These are phyloP conservation scores for Aphidius gifuensis DNA, from an alignment of 1,140 invertebrate species.

Conservation along the genomic window DNA sequence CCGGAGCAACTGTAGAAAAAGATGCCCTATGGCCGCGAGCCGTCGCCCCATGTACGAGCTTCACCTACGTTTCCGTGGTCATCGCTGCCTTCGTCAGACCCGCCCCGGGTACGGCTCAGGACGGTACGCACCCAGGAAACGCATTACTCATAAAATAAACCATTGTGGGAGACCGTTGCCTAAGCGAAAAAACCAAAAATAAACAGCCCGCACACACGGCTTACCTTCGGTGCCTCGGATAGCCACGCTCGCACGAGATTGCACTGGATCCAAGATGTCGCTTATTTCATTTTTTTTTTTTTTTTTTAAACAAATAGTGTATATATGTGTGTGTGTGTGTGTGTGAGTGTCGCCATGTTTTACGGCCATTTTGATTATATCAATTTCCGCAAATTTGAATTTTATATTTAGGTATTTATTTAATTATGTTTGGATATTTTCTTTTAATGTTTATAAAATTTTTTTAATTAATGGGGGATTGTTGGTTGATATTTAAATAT, in stretches of 20 bases:
- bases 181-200: constrained; percentile 41
- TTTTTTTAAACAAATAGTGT: no score
- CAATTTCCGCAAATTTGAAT: no score
- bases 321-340: no score
- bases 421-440: no score
- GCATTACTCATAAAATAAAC: constrained; percentile 36
- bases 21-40: constrained; percentile 40
- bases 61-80: constrained; percentile 44
- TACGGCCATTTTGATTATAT: no score
- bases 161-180: constrained; percentile 28
- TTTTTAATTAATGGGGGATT: no score
- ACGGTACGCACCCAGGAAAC: constrained; percentile 31
- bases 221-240: constrained; percentile 66
- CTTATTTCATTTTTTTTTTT: constrained; percentile 8
- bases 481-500: no score
- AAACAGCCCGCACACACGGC: constrained; percentile 44
- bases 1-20: constrained; percentile 17
- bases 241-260: constrained; percentile 58
- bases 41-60: constrained; percentile 35
- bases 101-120: constrained; percentile 32
- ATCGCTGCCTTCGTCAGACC: constrained; percentile 39
- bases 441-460: no score
- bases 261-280: constrained; percentile 20
- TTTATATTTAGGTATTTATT: no score
- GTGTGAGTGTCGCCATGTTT: no score